phyloP scores from a whole-genome alignment of 2,113 vertebrate species.

The Solea senegalensis region DNA sequence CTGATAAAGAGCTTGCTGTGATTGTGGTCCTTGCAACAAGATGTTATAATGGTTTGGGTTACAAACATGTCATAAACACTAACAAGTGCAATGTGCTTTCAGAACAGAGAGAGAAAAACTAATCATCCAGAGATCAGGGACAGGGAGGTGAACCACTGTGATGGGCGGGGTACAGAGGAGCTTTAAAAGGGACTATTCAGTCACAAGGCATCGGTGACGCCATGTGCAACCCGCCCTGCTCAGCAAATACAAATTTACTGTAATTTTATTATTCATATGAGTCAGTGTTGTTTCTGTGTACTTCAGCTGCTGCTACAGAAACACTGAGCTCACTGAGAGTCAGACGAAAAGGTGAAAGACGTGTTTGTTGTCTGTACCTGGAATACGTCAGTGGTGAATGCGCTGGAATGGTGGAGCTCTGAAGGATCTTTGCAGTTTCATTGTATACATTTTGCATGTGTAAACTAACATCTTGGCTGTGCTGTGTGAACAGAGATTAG shows the following conservation, averaged over 20 bases:
- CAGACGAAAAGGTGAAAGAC: slow-evolving; percentile 41
- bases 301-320: slow-evolving; percentile 32
- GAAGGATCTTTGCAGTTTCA: slow-evolving; percentile 21
- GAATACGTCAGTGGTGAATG: slow-evolving; percentile 29
- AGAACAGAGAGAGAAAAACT: slow-evolving; percentile 15
- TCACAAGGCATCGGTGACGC: slow-evolving; percentile 23
- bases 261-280: slow-evolving; percentile 62
- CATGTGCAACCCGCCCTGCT: slow-evolving; percentile 45
- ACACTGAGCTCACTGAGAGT: slow-evolving; percentile 45
- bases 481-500: not conserved
- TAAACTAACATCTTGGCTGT: not conserved
- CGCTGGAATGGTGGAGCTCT: slow-evolving; percentile 9
- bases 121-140: slow-evolving; percentile 22
- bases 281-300: slow-evolving; percentile 54
- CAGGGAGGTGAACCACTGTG: slow-evolving; percentile 21
- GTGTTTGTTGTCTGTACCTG: slow-evolving; percentile 56
- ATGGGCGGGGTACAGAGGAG: slow-evolving; percentile 31
- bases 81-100: too few species aligned
- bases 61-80: too few species aligned
- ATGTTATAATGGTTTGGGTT: too few species aligned
- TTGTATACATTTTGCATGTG: not conserved
- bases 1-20: not conserved
- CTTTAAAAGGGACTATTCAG: slow-evolving; percentile 66
- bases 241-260: slow-evolving; percentile 65
- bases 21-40: too few species aligned